A percentile compares a stretch with the other conserved stretches of the same genome.
Conservation (phyloP, 1,140 invertebrate genomes). For the Cylas formicarius region DNA sequence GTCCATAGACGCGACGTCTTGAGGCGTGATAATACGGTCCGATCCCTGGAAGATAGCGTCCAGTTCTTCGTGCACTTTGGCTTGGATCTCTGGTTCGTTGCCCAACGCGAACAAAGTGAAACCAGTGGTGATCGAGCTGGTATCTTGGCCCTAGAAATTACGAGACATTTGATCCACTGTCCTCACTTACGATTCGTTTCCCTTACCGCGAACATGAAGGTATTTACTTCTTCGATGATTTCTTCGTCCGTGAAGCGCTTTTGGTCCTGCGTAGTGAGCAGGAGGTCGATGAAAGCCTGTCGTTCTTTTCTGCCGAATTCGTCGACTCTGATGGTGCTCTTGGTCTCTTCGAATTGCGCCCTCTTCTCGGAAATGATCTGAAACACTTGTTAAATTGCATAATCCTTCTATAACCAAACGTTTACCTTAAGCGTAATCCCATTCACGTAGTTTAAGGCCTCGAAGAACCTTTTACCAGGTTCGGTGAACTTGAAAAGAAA, state of each 20-base stretch:
- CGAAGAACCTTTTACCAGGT: conserved; percentile 49
- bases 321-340: neutral
- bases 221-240: conserved; percentile 77
- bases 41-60: conserved; percentile 54
- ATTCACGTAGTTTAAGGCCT: no score
- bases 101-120: conserved; percentile 54
- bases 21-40: conserved; percentile 48
- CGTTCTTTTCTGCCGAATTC: conserved; percentile 45
- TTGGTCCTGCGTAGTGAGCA: conserved; percentile 48
- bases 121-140: conserved; percentile 51
- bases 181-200: neutral
- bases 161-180: no score
- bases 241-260: conserved; percentile 51
- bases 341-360: conserved; percentile 4
- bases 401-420: conserved; percentile 10
- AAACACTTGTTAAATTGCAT: conserved; percentile 51
- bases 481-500: conserved; percentile 53
- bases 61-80: conserved; percentile 58
- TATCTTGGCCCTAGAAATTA: conserved; percentile 70
- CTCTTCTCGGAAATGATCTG: conserved; percentile 37
- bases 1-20: conserved; percentile 59
- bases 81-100: conserved; percentile 52
- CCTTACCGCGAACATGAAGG: conserved; percentile 72
- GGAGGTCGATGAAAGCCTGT: conserved; percentile 66
- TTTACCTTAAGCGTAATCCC: no score